These are phyloP conservation scores for Apolygus lucorum DNA, from an alignment of 1,140 invertebrate genomes.

Conservation along the genomic window DNA sequence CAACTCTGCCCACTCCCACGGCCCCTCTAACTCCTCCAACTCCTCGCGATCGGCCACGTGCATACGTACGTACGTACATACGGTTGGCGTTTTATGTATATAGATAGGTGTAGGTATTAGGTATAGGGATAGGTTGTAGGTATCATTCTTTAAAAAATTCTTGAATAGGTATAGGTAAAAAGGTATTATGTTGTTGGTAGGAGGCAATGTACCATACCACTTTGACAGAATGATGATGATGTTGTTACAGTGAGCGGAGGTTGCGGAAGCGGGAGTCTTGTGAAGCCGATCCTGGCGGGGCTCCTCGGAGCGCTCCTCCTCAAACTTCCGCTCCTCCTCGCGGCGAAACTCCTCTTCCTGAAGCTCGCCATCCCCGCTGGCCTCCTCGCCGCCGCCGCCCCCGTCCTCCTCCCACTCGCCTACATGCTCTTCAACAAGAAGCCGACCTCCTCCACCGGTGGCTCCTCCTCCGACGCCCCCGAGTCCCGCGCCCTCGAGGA, in stretches of 20 bases:
- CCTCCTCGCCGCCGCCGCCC: conserved; percentile 9
- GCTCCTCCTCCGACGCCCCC: neutral
- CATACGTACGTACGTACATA: too few relatives aligned
- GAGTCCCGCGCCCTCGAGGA: neutral
- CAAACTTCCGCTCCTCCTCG: conserved; percentile 21
- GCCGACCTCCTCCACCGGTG: neutral
- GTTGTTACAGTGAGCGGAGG: conserved; percentile 6
- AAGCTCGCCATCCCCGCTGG: conserved; percentile 16
- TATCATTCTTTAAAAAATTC: too few relatives aligned
- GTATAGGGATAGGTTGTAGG: too few relatives aligned
- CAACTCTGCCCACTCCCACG: too few relatives aligned
- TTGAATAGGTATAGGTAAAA: too few relatives aligned
- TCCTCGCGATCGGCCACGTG: too few relatives aligned
- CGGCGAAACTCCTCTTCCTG: conserved; percentile 19
- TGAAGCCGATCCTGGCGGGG: conserved; percentile 17
- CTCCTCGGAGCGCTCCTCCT: conserved; percentile 17
- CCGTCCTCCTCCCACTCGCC: conserved; percentile 16
- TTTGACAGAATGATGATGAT: too few relatives aligned
- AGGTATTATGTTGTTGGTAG: too few relatives aligned
- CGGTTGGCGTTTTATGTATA: too few relatives aligned
- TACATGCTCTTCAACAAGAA: conserved; percentile 6
- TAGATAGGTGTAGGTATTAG: too few relatives aligned
- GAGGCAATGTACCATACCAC: too few relatives aligned
- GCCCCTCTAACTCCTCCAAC: too few relatives aligned
- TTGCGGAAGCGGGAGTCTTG: neutral